Evolutionary conservation across 2,888 invertebrate genomes (phyloP).

Genomic region (Drosophila suboccidentalis): DNA sequence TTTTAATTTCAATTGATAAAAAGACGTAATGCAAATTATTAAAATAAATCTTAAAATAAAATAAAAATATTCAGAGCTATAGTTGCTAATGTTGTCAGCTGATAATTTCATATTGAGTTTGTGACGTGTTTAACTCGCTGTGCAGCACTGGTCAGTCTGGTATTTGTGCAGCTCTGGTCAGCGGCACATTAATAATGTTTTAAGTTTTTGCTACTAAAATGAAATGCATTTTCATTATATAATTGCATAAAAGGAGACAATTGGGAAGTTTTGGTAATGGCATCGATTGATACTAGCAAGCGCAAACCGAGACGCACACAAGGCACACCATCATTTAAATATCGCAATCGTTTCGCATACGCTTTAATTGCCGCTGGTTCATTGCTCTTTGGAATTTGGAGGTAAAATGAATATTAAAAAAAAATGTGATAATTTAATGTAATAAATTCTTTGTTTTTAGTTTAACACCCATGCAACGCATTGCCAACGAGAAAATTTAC

Average conservation of each 20-base stretch:
- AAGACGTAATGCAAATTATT: background rate
- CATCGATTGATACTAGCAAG: conserved; percentile 86
- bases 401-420: conserved; percentile 61
- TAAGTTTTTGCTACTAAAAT: background rate
- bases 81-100: background rate
- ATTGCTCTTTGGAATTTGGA: conserved; percentile 72
- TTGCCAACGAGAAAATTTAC: conserved; percentile 66
- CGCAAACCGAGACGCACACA: conserved; percentile 89
- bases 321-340: conserved; percentile 88
- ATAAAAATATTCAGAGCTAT: no score
- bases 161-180: conserved; percentile 38
- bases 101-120: background rate
- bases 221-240: conserved; percentile 65
- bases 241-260: conserved; percentile 21
- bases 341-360: conserved; percentile 87
- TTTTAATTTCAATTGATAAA: background rate
- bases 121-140: background rate
- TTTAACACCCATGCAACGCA: conserved; percentile 72
- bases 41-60: background rate
- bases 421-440: background rate
- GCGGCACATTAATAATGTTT: conserved; percentile 18
- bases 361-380: conserved; percentile 85
- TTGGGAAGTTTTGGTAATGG: conserved; percentile 69
- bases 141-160: conserved; percentile 13
- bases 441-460: conserved; percentile 46